phyloP scores from a whole-genome alignment of 2,113 vertebrate species.

The Apteryx owenii region DNA sequence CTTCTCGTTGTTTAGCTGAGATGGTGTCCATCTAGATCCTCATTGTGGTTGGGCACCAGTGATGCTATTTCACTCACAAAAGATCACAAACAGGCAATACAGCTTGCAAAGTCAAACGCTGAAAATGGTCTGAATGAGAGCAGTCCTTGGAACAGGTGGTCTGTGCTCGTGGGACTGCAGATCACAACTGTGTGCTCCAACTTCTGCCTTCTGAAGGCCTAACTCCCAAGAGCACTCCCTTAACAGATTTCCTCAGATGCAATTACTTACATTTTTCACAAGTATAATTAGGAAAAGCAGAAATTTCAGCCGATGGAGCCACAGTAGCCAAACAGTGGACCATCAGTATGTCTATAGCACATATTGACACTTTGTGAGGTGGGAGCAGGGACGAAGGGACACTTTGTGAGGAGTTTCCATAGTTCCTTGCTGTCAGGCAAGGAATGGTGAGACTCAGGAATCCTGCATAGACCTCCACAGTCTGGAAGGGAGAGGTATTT shows the following conservation, averaged over 20 bases:
- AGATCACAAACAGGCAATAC: background rate
- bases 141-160: background rate
- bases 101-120: background rate
- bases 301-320: background rate
- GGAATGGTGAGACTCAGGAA: background rate
- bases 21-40: background rate
- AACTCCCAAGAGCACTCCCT: background rate
- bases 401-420: background rate
- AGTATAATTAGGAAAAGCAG: background rate
- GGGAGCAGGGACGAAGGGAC: background rate
- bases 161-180: background rate
- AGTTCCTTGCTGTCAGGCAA: background rate
- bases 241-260: too few species aligned
- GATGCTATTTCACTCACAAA: background rate
- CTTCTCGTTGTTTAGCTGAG: background rate
- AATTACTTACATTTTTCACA: background rate
- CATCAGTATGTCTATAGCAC: rapidly evolving
- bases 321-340: background rate
- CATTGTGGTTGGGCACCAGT: background rate
- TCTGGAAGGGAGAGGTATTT: background rate
- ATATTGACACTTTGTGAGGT: background rate
- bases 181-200: background rate
- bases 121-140: background rate
- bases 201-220: background rate
- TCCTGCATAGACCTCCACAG: background rate